These are phyloP conservation scores for Acanthosepion esculentum DNA, from an alignment of 2,888 invertebrate species.

Conservation along the genomic window DNA sequence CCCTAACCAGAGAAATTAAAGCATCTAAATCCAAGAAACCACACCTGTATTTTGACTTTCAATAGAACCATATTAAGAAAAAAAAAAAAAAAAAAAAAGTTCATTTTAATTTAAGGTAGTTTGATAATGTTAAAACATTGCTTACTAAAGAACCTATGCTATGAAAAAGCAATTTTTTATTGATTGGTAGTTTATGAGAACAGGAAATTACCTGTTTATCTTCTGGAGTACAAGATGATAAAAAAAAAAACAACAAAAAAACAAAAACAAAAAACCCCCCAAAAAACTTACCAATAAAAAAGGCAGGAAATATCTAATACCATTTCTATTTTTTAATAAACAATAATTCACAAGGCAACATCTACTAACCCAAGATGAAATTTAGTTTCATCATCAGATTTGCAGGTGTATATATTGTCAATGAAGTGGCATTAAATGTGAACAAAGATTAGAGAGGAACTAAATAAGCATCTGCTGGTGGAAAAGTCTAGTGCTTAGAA, in stretches of 20 bases:
- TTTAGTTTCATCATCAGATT: neutral
- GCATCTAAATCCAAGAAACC: no score
- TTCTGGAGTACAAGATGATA: neutral
- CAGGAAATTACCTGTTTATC: no score
- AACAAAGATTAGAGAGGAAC: neutral
- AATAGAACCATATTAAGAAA: no score
- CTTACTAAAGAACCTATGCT: no score
- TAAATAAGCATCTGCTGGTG: neutral
- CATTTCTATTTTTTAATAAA: slow-evolving; percentile 47
- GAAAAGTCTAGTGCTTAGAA: neutral
- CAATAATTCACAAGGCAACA: slow-evolving; percentile 45
- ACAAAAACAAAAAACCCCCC: no score
- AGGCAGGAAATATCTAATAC: slow-evolving; percentile 24
- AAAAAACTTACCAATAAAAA: neutral
- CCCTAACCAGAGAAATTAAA: no score
- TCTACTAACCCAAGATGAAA: slow-evolving; percentile 39
- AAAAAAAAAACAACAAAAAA: neutral
- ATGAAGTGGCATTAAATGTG: slow-evolving; percentile 40
- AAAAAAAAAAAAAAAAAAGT: no score
- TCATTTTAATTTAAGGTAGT: no score
- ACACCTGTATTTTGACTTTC: no score
- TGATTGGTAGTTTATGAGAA: no score
- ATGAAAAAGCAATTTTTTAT: no score
- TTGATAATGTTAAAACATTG: no score
- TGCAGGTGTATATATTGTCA: neutral